Evolutionary conservation across 2,113 vertebrate genomes (phyloP).

Genomic region (Cavia aperea): DNA sequence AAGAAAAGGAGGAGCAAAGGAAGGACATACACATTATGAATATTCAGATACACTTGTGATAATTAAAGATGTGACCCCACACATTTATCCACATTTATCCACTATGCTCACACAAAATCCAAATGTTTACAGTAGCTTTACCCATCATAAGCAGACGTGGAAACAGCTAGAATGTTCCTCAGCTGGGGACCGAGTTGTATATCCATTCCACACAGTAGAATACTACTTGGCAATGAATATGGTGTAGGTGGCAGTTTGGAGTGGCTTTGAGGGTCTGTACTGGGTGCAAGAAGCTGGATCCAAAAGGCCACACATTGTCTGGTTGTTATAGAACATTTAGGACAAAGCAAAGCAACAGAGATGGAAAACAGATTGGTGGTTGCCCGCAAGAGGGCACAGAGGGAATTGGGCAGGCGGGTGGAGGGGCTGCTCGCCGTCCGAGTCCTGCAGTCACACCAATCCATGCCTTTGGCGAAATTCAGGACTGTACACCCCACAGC

Average conservation of each 20-base stretch:
- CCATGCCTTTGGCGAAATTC: neutral
- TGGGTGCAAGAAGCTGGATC: neutral
- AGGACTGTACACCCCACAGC: neutral
- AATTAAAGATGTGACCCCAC: neutral
- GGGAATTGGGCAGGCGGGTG: too few species aligned
- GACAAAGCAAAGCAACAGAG: neutral
- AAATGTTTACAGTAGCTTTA: neutral
- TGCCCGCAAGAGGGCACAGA: neutral
- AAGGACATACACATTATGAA: neutral
- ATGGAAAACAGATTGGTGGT: neutral
- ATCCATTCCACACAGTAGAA: neutral
- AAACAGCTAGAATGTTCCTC: neutral
- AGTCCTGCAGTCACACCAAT: neutral
- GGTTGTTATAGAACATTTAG: neutral
- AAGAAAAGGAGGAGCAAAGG: neutral
- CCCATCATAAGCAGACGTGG: neutral
- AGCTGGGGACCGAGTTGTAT: neutral
- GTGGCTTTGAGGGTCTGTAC: neutral
- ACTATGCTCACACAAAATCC: neutral
- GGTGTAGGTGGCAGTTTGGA: fast-evolving
- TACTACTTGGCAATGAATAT: neutral
- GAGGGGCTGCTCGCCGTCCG: neutral
- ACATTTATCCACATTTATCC: neutral
- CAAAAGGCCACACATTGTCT: neutral
- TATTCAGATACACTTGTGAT: neutral